phyloP scores from a whole-genome alignment of 2,888 invertebrate genomes.

The Cerceris rybyensis region DNA sequence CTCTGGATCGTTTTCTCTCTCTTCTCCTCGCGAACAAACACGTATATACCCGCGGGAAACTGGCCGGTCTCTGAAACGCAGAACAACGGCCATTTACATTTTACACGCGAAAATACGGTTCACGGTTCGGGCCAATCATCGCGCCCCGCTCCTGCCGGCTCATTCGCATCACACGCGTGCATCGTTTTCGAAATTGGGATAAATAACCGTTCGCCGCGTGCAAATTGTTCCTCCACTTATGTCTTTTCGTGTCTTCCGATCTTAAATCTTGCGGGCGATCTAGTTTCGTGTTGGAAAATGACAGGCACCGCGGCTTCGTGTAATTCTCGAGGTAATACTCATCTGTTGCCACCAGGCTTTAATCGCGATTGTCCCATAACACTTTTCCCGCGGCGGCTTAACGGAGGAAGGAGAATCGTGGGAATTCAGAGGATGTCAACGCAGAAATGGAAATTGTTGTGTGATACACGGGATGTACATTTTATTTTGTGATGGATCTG shows the following conservation, averaged over 20 bases:
- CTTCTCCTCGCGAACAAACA: slow-evolving; percentile 39
- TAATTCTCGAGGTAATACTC: too few species aligned
- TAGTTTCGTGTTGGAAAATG: too few species aligned
- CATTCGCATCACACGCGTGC: slow-evolving; percentile 64
- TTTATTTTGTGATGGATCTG: too few species aligned
- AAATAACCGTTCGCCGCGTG: slow-evolving; percentile 16
- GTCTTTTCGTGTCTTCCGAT: slow-evolving; percentile 14
- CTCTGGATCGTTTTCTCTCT: slow-evolving; percentile 38
- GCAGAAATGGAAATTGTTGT: too few species aligned
- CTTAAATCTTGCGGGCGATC: not conserved
- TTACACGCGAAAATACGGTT: slow-evolving; percentile 79
- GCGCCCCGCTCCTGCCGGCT: slow-evolving; percentile 68
- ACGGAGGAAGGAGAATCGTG: too few species aligned
- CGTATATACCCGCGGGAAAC: slow-evolving; percentile 47
- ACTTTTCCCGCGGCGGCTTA: too few species aligned
- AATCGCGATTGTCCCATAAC: too few species aligned
- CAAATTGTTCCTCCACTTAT: slow-evolving; percentile 26
- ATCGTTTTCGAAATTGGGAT: slow-evolving; percentile 25
- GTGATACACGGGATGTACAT: too few species aligned
- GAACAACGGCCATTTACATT: slow-evolving; percentile 77
- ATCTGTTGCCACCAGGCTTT: too few species aligned
- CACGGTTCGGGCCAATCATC: slow-evolving; percentile 77
- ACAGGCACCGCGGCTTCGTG: too few species aligned
- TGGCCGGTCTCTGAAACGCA: slow-evolving; percentile 46
- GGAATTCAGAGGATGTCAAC: too few species aligned